These are phyloP conservation scores for Caenorhabditis plicata DNA, from an alignment of 2,888 invertebrate species.

Conservation along the genomic window DNA sequence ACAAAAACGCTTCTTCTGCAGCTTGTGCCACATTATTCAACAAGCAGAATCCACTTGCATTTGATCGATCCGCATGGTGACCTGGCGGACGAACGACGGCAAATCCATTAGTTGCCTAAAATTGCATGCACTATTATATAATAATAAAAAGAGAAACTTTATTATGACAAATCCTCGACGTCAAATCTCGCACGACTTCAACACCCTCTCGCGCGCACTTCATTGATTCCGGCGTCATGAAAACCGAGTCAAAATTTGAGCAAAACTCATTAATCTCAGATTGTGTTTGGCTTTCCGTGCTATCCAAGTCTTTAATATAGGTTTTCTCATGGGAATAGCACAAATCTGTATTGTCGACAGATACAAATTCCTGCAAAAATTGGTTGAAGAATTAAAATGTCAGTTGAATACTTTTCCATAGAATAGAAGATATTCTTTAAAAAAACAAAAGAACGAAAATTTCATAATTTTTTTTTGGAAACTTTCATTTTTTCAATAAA, in stretches of 20 bases:
- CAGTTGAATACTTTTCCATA: too few species aligned
- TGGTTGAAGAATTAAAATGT: too few species aligned
- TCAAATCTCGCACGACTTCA: conserved; percentile 30
- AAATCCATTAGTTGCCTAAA: conserved; percentile 43
- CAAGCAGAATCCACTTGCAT: conserved; percentile 83
- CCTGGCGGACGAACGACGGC: conserved; percentile 78
- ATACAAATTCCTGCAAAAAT: too few species aligned
- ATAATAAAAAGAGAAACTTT: too few species aligned
- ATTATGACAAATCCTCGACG: conserved; percentile 32
- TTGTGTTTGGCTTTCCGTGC: conserved; percentile 11
- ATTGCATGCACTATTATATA: too few species aligned
- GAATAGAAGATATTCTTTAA: too few species aligned
- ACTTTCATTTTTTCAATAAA: too few species aligned
- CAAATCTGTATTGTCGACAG: conserved; percentile 33
- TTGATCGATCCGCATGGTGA: conserved; percentile 80
- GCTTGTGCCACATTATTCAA: conserved; percentile 96
- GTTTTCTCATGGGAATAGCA: conserved; percentile 18
- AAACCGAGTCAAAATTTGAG: conserved; percentile 38
- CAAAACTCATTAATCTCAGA: conserved; percentile 26
- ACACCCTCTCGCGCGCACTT: conserved; percentile 33
- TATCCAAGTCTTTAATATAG: conserved; percentile 11
- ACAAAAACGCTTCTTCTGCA: conserved; percentile 69
- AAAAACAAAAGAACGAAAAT: too few species aligned
- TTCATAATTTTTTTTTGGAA: too few species aligned
- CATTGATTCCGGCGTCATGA: conserved; percentile 27